Evolutionary conservation across 2,113 vertebrate species (phyloP), one percentile per base, ranked within the genome.

Genomic region (Galeopterus variegatus): DNA sequence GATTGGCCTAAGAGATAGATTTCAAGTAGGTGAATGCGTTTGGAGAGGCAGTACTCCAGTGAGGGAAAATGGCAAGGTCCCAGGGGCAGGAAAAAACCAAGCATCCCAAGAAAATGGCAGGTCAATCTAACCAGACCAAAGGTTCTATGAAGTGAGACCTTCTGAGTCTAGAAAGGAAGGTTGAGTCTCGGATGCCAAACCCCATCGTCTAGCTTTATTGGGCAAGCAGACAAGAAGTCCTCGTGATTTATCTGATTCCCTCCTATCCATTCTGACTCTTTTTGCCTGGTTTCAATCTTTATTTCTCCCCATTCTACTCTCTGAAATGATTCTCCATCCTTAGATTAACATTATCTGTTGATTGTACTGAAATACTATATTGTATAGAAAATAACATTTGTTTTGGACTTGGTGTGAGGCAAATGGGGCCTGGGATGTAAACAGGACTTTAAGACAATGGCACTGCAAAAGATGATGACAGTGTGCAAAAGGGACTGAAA

Each of bases 21-120:
- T 91, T 89, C 90, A 89, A 89, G 33, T 28, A 82, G 41, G 77
- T 45, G n/a, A 93, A 60, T 82, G 23, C 6, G 21, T 81, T 48
- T 88, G 26, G 58, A 60, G 56, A 92, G 73, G 12, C 14, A 87
- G 17, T 72, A 31, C 17, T 93, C 23, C 72, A 72, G 0, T 31
- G 58, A 82, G 60, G 58, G 18, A 60, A 82, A 88, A 83, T 79
- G 67, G 21, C 72, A 60, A 69, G 72, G 18, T 54, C 26, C 31
- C 28, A 92, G 50, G 75, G 17, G 52, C 28, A 69, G 50, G 13
- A 87, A 73, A 73, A 6, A 95, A 21, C 52, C 26, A 52, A 28
- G 17, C 1, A 33, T 92, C 85, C 60, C 24, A 65, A 95, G 54
- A 81, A 2, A 93, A 52, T 28, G 73, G 10, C 36, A 67, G 45